Conservation (phyloP, 2,113 vertebrate genomes). For the Dissostichus mawsoni region DNA sequence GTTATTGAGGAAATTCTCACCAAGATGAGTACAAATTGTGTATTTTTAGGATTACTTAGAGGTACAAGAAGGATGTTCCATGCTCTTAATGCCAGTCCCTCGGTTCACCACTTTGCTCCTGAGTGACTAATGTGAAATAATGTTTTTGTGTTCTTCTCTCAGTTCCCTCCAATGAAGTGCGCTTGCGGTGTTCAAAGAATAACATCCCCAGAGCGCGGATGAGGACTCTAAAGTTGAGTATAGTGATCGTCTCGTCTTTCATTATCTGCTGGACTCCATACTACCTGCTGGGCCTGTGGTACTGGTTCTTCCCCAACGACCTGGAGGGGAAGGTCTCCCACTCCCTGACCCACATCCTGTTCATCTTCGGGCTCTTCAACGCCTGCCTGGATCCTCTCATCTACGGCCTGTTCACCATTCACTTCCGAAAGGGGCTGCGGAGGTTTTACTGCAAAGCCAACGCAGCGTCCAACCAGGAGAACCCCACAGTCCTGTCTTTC, state of each 20-base stretch:
- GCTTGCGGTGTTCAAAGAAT: constrained; percentile 83
- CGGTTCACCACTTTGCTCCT: too few species aligned
- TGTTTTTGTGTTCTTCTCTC: constrained; percentile 27
- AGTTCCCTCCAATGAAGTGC: constrained; percentile 80
- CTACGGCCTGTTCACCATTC: constrained; percentile 83
- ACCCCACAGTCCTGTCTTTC: constrained; percentile 80
- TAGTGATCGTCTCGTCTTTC: constrained; percentile 84
- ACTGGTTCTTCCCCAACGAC: constrained; percentile 84
- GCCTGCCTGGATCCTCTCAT: constrained; percentile 83
- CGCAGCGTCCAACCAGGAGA: constrained; percentile 25
- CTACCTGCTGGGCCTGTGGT: constrained; percentile 85
- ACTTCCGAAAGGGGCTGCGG: constrained; percentile 71
- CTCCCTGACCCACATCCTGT: constrained; percentile 84
- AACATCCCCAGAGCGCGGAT: constrained; percentile 86
- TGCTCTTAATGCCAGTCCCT: too few species aligned
- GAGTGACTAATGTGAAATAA: neutral
- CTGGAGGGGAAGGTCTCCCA: constrained; percentile 83
- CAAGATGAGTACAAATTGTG: too few species aligned
- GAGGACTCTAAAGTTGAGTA: constrained; percentile 85
- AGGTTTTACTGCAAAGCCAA: constrained; percentile 62
- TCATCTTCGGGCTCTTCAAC: constrained; percentile 84
- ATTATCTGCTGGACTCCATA: constrained; percentile 84
- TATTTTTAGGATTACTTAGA: too few species aligned
- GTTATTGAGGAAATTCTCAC: too few species aligned
- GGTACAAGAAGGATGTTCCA: too few species aligned